Conservation (phyloP, 2,113 vertebrate genomes). For the Psephotus haematonotus region DNA sequence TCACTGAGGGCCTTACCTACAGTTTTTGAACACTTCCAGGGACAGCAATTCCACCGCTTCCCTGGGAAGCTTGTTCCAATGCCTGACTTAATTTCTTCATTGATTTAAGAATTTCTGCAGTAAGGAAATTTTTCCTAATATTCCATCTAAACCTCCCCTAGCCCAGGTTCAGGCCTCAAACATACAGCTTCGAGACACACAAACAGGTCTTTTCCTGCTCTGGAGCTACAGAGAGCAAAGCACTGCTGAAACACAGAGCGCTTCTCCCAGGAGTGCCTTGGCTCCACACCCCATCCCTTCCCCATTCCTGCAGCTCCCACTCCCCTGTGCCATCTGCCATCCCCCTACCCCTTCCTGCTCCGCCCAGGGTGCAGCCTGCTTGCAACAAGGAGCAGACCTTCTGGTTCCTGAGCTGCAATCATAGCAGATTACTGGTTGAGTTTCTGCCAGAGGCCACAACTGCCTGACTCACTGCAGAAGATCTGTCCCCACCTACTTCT, state of each 20-base stretch:
- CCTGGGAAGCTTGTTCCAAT: background rate
- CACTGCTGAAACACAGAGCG: background rate
- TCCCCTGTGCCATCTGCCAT: background rate
- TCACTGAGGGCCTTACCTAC: background rate
- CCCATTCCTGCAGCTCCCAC: conserved; percentile 41
- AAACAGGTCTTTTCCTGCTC: accelerated
- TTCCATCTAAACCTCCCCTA: background rate
- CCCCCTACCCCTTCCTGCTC: conserved; percentile 43
- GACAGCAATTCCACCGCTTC: background rate
- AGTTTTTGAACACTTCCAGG: background rate
- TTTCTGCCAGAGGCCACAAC: conserved; percentile 59
- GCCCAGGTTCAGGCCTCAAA: background rate
- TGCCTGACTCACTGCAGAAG: conserved; percentile 51
- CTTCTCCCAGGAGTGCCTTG: background rate
- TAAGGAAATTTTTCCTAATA: background rate
- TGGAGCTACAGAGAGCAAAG: background rate
- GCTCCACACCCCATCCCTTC: conserved; percentile 11
- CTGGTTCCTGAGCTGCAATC: conserved; percentile 41
- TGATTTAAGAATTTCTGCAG: background rate
- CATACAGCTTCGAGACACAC: background rate
- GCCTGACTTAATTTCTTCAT: background rate
- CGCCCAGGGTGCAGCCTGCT: conserved; percentile 38
- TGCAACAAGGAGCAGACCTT: background rate
- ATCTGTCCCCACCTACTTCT: conserved; percentile 51
- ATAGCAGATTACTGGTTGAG: background rate